phyloP scores from a whole-genome alignment of 2,888 invertebrate species.

The Tetanocera ferruginea region DNA sequence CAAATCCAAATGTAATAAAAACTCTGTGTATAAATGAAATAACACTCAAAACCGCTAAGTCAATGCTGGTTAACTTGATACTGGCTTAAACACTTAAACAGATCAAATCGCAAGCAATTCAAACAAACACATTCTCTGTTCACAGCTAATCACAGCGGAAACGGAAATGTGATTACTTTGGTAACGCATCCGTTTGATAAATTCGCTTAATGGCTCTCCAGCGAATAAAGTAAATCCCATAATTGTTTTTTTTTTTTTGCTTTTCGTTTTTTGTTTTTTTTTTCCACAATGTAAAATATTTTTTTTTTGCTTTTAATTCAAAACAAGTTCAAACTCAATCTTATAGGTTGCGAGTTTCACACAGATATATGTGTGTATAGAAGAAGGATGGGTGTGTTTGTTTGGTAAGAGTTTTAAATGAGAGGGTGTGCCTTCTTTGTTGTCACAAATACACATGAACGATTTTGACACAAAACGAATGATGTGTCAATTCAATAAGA shows the following conservation, averaged over 20 bases:
- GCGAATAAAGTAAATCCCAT: background rate
- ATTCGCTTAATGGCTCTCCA: slow-evolving; percentile 13
- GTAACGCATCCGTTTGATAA: slow-evolving; percentile 3
- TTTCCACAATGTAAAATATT: background rate
- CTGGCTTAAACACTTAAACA: too few species aligned
- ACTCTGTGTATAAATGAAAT: background rate
- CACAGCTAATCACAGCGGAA: slow-evolving; percentile 15
- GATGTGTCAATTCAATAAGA: slow-evolving; percentile 28
- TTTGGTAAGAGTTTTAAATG: too few species aligned
- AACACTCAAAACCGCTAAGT: too few species aligned
- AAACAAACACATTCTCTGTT: too few species aligned
- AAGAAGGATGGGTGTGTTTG: background rate
- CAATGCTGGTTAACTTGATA: too few species aligned
- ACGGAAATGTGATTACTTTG: slow-evolving; percentile 23
- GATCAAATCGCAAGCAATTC: too few species aligned
- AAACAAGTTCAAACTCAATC: background rate
- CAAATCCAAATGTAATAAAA: background rate
- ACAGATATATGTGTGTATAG: too few species aligned
- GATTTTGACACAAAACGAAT: slow-evolving; percentile 24
- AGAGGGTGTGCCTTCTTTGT: background rate
- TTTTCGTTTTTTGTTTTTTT: background rate
- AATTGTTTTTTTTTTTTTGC: background rate
- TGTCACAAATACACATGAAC: background rate
- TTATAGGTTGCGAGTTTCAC: too few species aligned
- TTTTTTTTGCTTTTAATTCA: background rate